Evolutionary conservation across 2,797 vertebrate genomes (phyloP), one percentile per base, ranked within the genome.

Genomic region (Pogonophryne albipinna): DNA sequence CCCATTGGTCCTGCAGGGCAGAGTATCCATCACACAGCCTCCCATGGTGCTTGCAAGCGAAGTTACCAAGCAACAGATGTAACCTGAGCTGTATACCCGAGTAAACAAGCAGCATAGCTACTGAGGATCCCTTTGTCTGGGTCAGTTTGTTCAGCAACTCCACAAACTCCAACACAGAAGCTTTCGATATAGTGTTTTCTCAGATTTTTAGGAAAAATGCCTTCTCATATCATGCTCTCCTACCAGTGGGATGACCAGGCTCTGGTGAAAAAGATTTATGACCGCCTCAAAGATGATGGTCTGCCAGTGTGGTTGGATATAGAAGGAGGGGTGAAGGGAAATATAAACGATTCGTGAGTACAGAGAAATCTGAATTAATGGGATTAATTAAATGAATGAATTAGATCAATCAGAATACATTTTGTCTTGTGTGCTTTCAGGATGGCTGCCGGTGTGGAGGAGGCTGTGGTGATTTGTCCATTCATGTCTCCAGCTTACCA

Each of bases 221-320:
- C 88, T 0, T 68, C 78, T 67, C 91, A 92, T 27, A 70, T 93
- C 3, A 91, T 92, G 90, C 84, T 92, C 10, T 92, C 91, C 5
- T 93, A 92, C 72, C 89, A 92, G 74, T 91, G 87, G 92, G 86
- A 92, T 1, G 76, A 90, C 63, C 91, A 92, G 63, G 66, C 80
- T 47, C 85, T 93, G 3, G 92, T 93, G 16, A 88, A 81, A 14
- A 92, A 66, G 79, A 67, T 92, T 2, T 85, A 86, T 14, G 4
- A 80, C 53, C 78, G 85, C 4, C 89, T 92, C 6, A 85, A n/a
- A 64, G 88, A 90, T 0, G 80, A 84, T 0, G 89, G 90, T 1
- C 79, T 93, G 41, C 84, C 86, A 0, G 87, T 92, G 69, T 93
- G 92, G 91, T 90, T 93, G 91, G 92, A 93, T 47, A 73, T 93